Base-by-base conservation (phyloP, 2,113 vertebrate genomes). In the Pogona vitticeps region DNA sequence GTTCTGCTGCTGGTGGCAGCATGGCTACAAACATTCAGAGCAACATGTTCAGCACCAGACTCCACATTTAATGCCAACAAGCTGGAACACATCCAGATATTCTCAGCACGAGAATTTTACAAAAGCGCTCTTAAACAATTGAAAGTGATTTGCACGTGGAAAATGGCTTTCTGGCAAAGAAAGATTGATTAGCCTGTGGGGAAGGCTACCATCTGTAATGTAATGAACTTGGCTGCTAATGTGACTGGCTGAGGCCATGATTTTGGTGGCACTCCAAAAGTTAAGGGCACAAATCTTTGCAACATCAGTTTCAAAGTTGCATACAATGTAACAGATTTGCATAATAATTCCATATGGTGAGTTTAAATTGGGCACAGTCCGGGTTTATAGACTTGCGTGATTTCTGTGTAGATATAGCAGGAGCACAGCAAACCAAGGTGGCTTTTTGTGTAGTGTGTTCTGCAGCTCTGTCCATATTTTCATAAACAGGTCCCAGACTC, bases 141-240 rank as follows among this genome's bases (percentile, higher is more conserved):
- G 56, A 80, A 84, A 86, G 59, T 70, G 0, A 33, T 86, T 89
- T 86, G 33, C 85, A 84, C n/a, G 70, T 70, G 63, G 83, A 73
- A 42, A 84, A 86, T 86, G 77, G 56, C 75, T 88, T 73, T 59
- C 1, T 38, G 83, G 63, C 63, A 36, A 73, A 15, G 84, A 58
- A 33, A 86, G 81, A 83, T 23, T 81, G 77, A 88, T 84, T 85
- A 76, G 56, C 75, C 83, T 82, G 56, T 58, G 46, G 82, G 82
- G 42, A 76, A 76, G 18, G 31, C 46, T 76, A 61, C 80, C 83
- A 89, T 2, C 42, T 82, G 68, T 9, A 65, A 84, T 61, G 76
- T 13, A 38, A 75, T 52, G 52, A 79, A 38, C 67, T 87, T 79
- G 85, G 40, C 36, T 84, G 85, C 13, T 68, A 76, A 72, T 65